Conservation (phyloP, 2,797 vertebrate species). For the Propithecus deckenii region DNA sequence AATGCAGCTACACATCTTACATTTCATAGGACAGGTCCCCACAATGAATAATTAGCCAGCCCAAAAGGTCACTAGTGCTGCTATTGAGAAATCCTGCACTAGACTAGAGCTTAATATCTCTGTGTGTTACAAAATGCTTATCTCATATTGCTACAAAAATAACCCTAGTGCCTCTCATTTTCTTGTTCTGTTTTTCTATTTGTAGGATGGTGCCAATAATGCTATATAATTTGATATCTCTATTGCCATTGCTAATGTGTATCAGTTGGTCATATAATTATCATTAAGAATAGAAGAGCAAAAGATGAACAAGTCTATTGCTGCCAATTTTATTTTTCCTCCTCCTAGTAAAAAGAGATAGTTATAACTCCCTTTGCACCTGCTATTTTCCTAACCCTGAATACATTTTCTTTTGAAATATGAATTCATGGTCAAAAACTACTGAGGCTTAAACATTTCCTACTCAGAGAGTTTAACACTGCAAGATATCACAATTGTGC, state of each 20-base stretch:
- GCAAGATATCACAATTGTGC: not conserved
- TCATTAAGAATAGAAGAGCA: slow-evolving; percentile 53
- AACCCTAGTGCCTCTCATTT: not conserved
- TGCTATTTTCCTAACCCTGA: slow-evolving; percentile 69
- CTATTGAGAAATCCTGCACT: not conserved
- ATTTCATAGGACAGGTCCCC: too few species aligned
- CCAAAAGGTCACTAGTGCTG: not conserved
- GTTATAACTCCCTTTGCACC: slow-evolving; percentile 74
- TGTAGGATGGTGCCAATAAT: not conserved
- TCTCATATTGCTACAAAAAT: not conserved
- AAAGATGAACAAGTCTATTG: slow-evolving; percentile 71
- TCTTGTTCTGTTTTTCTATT: not conserved
- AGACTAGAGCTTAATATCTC: not conserved
- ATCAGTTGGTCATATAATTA: slow-evolving; percentile 34
- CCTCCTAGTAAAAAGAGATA: slow-evolving; percentile 77
- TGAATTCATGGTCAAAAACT: slow-evolving; percentile 64
- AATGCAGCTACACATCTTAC: not conserved
- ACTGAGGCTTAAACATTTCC: slow-evolving; percentile 46
- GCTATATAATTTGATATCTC: not conserved
- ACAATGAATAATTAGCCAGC: not conserved
- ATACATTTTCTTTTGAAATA: slow-evolving; percentile 75
- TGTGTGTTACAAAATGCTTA: slow-evolving; percentile 12
- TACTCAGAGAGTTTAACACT: not conserved
- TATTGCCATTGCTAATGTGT: not conserved
- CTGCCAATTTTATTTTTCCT: slow-evolving; percentile 74